phyloP scores from a whole-genome alignment of 2,113 vertebrate species.

The Sorex fumeus region DNA sequence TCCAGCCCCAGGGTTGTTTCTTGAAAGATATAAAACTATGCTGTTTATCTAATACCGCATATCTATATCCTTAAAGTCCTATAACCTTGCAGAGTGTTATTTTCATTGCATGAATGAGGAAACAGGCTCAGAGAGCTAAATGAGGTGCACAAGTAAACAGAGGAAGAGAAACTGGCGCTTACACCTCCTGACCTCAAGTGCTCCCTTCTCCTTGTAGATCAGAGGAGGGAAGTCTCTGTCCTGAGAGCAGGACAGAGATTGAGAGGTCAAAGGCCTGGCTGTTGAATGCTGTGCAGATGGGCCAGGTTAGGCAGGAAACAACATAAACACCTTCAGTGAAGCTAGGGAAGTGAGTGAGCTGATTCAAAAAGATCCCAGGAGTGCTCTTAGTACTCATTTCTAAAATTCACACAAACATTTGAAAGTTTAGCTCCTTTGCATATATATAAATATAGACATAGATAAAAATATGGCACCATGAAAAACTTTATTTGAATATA shows the following conservation, averaged over 20 bases:
- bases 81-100: background rate
- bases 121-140: background rate
- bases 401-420: background rate
- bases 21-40: conserved; percentile 2
- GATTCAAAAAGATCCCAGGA: background rate
- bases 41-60: background rate
- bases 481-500: background rate
- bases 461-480: too few relatives aligned
- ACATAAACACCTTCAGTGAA: background rate
- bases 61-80: background rate
- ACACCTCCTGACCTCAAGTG: background rate
- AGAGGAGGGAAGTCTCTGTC: background rate
- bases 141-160: background rate
- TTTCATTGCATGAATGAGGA: background rate
- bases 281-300: background rate
- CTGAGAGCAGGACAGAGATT: background rate
- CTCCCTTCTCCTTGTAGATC: background rate
- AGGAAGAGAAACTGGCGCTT: background rate
- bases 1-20: too few relatives aligned
- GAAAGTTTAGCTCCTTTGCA: background rate
- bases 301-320: background rate
- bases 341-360: background rate
- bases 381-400: background rate
- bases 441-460: too few relatives aligned
- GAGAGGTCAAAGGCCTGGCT: background rate